Evolutionary conservation across 2,113 vertebrate genomes (phyloP).

Genomic region (Ancistrus triradiatus): DNA sequence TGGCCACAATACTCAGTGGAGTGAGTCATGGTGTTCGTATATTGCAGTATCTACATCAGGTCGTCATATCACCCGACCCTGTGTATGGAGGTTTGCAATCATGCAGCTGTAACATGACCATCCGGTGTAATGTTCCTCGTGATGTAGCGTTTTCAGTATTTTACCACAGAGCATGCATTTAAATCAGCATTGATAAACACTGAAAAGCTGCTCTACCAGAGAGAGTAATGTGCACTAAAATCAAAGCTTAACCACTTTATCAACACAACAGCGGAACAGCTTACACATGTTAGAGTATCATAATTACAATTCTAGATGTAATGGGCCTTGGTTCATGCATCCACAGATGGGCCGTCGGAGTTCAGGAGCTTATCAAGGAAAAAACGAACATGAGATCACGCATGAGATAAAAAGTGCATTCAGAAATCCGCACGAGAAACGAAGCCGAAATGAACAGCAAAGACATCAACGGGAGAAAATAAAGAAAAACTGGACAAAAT

Average conservation of each 20-base stretch:
- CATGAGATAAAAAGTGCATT: conserved; percentile 47
- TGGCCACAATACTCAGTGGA: too few relatives aligned
- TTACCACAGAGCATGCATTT: conserved; percentile 26
- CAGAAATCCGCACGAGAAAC: conserved; percentile 51
- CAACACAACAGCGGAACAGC: conserved; percentile 21
- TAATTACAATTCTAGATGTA: conserved; percentile 33
- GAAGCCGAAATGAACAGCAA: conserved; percentile 52
- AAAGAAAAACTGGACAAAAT: conserved; percentile 62
- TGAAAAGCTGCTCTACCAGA: conserved; percentile 22
- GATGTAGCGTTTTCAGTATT: not conserved
- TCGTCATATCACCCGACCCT: too few relatives aligned
- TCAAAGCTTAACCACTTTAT: conserved; percentile 16
- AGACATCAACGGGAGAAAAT: conserved; percentile 29
- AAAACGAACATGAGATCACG: conserved; percentile 41
- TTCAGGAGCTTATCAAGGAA: conserved; percentile 53
- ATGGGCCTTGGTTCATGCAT: conserved; percentile 65
- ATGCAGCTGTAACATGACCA: too few relatives aligned
- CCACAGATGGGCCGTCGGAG: conserved; percentile 64
- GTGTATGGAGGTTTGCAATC: too few relatives aligned
- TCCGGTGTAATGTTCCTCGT: too few relatives aligned
- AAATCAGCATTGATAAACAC: conserved; percentile 28
- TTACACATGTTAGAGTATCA: conserved; percentile 23
- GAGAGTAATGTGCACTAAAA: not conserved
- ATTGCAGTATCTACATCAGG: too few relatives aligned
- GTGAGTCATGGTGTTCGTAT: too few relatives aligned